Conservation (phyloP, 1,140 invertebrate species). For the Archivesica marissinica region DNA sequence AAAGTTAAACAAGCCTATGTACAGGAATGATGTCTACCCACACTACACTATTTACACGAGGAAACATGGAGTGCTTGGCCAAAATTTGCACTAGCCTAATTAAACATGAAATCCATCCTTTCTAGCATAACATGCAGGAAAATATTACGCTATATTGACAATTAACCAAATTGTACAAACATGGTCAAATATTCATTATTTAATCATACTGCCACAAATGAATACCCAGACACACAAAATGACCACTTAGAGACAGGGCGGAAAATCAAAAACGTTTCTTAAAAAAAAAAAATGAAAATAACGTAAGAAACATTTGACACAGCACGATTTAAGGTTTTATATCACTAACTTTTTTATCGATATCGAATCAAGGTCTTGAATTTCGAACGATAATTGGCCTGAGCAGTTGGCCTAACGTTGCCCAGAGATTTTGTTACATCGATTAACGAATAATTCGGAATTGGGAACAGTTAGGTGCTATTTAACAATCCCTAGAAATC, state of each 20-base stretch:
- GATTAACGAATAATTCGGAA: background rate
- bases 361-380: background rate
- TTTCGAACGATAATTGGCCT: background rate
- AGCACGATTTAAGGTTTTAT: background rate
- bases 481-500: background rate
- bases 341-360: background rate
- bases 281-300: background rate
- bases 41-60: slow-evolving; percentile 46
- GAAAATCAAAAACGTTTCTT: background rate
- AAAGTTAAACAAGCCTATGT: slow-evolving; percentile 53
- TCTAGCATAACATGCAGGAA: slow-evolving; percentile 36
- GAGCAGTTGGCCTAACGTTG: background rate
- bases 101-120: slow-evolving; percentile 64
- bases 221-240: background rate
- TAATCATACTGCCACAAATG: slow-evolving; percentile 18
- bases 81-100: slow-evolving; percentile 57
- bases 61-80: slow-evolving; percentile 59
- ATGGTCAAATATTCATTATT: slow-evolving; percentile 59
- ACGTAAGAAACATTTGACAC: background rate
- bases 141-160: slow-evolving; percentile 63
- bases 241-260: slow-evolving; percentile 2
- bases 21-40: slow-evolving; percentile 42
- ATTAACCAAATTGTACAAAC: slow-evolving; percentile 54
- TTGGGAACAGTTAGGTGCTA: background rate
- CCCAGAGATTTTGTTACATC: background rate